Conservation (phyloP, 30 jellyfish, hydroid and myxozoan species). For the Aurelia coerulea region DNA sequence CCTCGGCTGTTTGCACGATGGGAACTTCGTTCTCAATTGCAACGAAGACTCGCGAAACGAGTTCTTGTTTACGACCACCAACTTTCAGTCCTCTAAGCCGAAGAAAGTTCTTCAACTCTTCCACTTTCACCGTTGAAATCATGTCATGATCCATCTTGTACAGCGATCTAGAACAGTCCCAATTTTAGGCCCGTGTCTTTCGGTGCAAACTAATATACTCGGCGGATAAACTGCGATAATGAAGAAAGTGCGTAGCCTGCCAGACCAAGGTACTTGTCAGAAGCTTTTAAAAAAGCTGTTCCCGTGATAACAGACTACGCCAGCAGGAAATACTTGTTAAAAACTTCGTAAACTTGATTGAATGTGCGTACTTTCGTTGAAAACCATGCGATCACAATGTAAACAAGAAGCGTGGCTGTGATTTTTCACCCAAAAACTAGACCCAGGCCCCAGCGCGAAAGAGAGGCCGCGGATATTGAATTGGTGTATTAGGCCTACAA, state of each 20-base stretch:
- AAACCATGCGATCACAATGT: neutral
- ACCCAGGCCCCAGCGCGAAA: slow-evolving; percentile 30
- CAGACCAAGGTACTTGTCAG: slow-evolving; percentile 23
- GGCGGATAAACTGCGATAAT: neutral
- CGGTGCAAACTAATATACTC: neutral
- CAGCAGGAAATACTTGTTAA: neutral
- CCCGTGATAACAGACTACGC: slow-evolving; percentile 27
- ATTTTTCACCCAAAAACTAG: slow-evolving; percentile 34
- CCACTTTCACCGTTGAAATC: slow-evolving; percentile 44
- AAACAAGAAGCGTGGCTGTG: neutral
- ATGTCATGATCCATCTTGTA: slow-evolving; percentile 10
- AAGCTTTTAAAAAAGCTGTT: slow-evolving; percentile 24
- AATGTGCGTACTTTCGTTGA: neutral
- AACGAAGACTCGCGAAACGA: slow-evolving; percentile 50
- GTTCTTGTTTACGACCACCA: slow-evolving; percentile 33
- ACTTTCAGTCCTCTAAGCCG: slow-evolving; percentile 41
- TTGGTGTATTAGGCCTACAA: neutral
- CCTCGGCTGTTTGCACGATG: slow-evolving; percentile 56
- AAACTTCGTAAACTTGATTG: neutral
- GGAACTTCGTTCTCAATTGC: slow-evolving; percentile 54
- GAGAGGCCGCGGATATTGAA: slow-evolving; percentile 30
- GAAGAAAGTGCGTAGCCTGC: slow-evolving; percentile 20
- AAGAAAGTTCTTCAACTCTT: slow-evolving; percentile 11
- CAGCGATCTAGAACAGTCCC: neutral
- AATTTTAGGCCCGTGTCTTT: neutral